Conservation (phyloP, 53 echinoderm and acorn worm species). For the Luidia sarsii region DNA sequence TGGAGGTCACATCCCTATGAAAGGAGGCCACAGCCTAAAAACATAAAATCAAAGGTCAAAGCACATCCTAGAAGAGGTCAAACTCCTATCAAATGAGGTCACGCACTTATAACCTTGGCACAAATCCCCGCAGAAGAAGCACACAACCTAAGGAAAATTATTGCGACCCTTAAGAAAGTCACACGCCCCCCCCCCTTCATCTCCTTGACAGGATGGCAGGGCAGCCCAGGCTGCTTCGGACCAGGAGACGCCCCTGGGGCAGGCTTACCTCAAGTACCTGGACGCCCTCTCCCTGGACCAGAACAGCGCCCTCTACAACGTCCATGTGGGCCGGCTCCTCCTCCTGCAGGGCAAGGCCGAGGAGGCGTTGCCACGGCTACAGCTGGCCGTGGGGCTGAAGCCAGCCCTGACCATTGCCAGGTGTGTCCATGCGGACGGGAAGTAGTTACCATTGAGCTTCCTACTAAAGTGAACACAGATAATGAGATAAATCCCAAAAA, state of each 20-base stretch:
- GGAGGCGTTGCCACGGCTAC: slow-evolving; percentile 72
- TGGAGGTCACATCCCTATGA: too few species aligned
- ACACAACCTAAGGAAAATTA: too few species aligned
- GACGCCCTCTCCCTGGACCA: slow-evolving; percentile 89
- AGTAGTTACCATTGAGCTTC: too few species aligned
- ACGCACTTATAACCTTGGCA: too few species aligned
- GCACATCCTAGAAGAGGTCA: too few species aligned
- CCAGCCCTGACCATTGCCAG: slow-evolving; percentile 73
- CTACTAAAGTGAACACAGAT: not conserved
- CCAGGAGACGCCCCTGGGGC: slow-evolving; percentile 83
- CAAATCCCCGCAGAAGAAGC: too few species aligned
- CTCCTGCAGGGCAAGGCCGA: slow-evolving; percentile 86
- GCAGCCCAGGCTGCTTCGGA: slow-evolving; percentile 91
- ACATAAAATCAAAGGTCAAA: too few species aligned
- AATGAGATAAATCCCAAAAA: too few species aligned
- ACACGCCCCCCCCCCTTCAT: too few species aligned
- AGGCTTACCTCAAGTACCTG: slow-evolving; percentile 89
- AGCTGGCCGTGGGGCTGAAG: slow-evolving; percentile 86
- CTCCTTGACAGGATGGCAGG: slow-evolving; percentile 68
- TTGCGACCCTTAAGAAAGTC: too few species aligned
- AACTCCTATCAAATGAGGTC: too few species aligned
- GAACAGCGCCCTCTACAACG: slow-evolving; percentile 83
- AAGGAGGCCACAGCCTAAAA: too few species aligned
- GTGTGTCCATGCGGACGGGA: slow-evolving; percentile 20
- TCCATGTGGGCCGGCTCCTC: slow-evolving; percentile 83